Conservation (phyloP, 2,113 vertebrate species). For the Fregata magnificens region DNA sequence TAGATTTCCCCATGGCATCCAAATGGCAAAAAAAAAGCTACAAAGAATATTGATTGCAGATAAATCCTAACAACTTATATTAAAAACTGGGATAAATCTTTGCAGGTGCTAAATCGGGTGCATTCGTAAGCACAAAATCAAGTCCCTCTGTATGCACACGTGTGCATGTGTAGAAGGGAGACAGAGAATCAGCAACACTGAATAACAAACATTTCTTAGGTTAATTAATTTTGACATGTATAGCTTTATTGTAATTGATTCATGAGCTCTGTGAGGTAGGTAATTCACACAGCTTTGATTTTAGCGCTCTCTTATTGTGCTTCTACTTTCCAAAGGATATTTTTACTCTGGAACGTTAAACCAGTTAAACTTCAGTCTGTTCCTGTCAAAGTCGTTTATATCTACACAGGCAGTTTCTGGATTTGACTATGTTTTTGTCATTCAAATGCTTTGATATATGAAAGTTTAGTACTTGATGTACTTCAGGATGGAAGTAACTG, state of each 20-base stretch:
- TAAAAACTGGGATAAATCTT: neutral
- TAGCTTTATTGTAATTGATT: neutral
- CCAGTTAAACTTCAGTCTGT: neutral
- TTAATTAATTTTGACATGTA: constrained; percentile 22
- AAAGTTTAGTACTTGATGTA: neutral
- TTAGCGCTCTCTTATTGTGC: neutral
- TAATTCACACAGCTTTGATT: constrained; percentile 21
- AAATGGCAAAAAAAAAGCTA: neutral
- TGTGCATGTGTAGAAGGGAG: neutral
- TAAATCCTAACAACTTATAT: neutral
- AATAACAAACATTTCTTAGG: neutral
- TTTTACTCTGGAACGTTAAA: neutral
- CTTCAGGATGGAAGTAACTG: neutral
- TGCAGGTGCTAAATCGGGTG: neutral
- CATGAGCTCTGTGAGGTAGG: neutral
- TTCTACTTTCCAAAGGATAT: constrained; percentile 4
- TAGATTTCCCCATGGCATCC: neutral
- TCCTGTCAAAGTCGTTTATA: neutral
- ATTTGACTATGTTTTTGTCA: neutral
- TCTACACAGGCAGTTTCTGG: neutral
- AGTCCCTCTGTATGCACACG: neutral
- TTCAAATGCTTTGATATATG: neutral
- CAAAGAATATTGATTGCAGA: neutral
- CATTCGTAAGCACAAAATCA: neutral
- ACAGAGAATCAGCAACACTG: neutral